Base-by-base conservation (phyloP, 2,888 invertebrate species). In the Cryptocheilus praepositus region DNA sequence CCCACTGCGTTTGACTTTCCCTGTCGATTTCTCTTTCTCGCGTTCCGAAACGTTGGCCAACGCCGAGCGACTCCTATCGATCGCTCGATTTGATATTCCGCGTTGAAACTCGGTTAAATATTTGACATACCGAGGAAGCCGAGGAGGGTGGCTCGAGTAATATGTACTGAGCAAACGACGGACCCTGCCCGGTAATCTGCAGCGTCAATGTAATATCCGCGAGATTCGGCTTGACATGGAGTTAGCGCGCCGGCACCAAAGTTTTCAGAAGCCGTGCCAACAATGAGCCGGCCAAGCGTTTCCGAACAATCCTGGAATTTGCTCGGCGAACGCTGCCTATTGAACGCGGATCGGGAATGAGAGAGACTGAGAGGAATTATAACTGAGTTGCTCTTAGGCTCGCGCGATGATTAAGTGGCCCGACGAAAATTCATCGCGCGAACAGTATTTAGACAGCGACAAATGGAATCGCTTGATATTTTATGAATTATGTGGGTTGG, bases 191-290 rank as follows among this genome's bases (percentile, higher is more conserved):
- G 77, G 75, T 86, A 86, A 86, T 86, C 86, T 86, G 83, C 80
- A 77, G 79, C 85, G 83, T 86, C 86, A 86, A 86, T 86, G 85
- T 86, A 86, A 86, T 86, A 86, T 86, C 85, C 77, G 79, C 78
- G 79, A 74, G 80, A 80, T 80, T 79, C 74, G 70, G 69, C 80
- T 73, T 79, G 77, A 77, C 79, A 75, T 70, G 75, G 72, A 77
- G 77, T 73, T 74, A 69, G 63, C 68, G 59, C 68, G 49, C 16
- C 49, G 62, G 62, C 55, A 58, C 58, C 74, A 70, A 74, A 80
- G 79, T 79, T 79, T 79, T 79, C 80, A 45, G 64, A 70, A 71
- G 70, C 71, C 66, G 59, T 58, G 69, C 73, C 71, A 73, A 74
- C 77, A 70, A 71, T 67, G 59, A 54, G 56, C 52, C 64, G 52